phyloP scores from a whole-genome alignment of 2,113 vertebrate genomes.

The Baryphthengus martii region DNA sequence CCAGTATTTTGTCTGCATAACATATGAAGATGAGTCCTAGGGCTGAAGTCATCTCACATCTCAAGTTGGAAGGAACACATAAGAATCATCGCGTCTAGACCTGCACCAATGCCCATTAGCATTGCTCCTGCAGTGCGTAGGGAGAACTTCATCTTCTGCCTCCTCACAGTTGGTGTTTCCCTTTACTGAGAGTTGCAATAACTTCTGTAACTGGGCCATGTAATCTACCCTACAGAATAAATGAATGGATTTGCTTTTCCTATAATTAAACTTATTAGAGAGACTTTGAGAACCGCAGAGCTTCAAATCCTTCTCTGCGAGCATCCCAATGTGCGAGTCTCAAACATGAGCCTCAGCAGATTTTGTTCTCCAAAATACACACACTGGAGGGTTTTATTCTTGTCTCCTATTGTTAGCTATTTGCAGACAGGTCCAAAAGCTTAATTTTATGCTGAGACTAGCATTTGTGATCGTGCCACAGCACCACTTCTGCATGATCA shows the following conservation, averaged over 20 bases:
- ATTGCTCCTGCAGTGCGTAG: neutral
- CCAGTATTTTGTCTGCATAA: neutral
- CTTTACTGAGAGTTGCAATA: neutral
- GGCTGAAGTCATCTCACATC: neutral
- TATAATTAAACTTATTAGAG: conserved; percentile 9
- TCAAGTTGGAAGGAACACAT: neutral
- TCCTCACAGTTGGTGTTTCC: neutral
- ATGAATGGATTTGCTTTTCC: neutral
- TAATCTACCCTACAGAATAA: neutral
- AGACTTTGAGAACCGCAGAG: neutral
- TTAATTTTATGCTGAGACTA: conserved; percentile 4
- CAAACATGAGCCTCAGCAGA: conserved; percentile 7
- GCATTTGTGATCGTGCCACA: neutral
- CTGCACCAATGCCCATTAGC: neutral
- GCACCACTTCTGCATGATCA: neutral
- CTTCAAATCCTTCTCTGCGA: conserved; percentile 22
- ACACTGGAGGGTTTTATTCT: neutral
- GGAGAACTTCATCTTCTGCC: neutral
- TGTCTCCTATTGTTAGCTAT: conserved; percentile 22
- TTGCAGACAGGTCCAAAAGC: conserved; percentile 18
- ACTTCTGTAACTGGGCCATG: fast-evolving
- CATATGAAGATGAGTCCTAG: neutral
- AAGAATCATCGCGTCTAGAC: neutral
- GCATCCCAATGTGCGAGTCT: neutral
- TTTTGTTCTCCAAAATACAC: conserved; percentile 16